Base-by-base conservation (phyloP, 2,888 invertebrate genomes). In the Stenodema calcarata region DNA sequence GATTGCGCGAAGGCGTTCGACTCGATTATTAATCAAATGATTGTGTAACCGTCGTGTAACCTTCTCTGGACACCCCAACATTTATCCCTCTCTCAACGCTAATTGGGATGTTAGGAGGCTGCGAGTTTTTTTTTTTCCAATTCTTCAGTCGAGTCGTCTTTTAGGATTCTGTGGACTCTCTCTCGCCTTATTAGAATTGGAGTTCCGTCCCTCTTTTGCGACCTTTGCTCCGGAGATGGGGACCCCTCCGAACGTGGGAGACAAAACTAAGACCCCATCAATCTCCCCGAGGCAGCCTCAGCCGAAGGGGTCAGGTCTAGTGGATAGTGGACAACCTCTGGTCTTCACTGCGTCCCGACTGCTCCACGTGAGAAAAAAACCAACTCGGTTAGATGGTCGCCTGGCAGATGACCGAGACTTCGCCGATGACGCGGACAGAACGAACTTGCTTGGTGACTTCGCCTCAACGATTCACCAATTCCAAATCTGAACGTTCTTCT, bases 71-170 rank as follows among this genome's bases (percentile, higher is more conserved):
- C 27, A 44, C 42, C 78, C 18, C 82, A 62, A 69, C 35, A 82
- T 69, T 82, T 82, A 28, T 62, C 28, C 35, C 80, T 30, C 35
- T 50, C 41, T 41, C 82, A 47, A 82, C 82, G 62, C 82, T 82
- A 82, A 82, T 82, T 82, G 82, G 54, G 82, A 82, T 82, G 82
- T 82, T 82, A 82, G 82, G 14, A 12, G 80, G 54, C 35, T n/a
- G 82, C 30, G 82, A 11, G 30, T 30, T n/a, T 16, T 69, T 18
- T 82, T 69, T 82, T 82, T 41, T n/a, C n/a, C n/a, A n/a, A n/a
- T n/a, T n/a, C n/a, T n/a, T 28, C 50, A 9, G 50, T 54, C n/a
- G 62, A 81, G 35, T 69, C 47, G 23, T 62, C 62, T 23, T 62
- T 62, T 62, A 23, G 62, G 62, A 18, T 23, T 9, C 27, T 62